These are phyloP conservation scores for Botia almorhae DNA, from an alignment of 2,797 vertebrate species.

Conservation along the genomic window DNA sequence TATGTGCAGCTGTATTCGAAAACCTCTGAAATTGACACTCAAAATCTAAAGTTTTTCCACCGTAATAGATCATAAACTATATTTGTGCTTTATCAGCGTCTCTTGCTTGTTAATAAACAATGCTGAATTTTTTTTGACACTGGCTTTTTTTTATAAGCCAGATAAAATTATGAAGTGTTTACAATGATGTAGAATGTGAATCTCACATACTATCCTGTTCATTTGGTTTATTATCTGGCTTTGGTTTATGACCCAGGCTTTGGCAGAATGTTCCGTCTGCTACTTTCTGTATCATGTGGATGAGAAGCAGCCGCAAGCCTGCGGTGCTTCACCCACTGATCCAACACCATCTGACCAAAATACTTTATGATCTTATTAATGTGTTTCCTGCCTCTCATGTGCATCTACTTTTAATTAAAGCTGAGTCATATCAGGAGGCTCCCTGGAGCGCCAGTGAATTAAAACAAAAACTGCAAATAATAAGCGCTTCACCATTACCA, in stretches of 20 bases:
- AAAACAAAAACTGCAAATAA: slow-evolving; percentile 4
- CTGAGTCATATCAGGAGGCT: slow-evolving; percentile 20
- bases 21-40: slow-evolving; percentile 11
- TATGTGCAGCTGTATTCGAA: neutral
- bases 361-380: slow-evolving; percentile 26
- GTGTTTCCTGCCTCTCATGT: slow-evolving; percentile 33
- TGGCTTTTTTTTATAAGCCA: slow-evolving; percentile 50
- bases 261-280: slow-evolving; percentile 4
- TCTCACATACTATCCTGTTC: slow-evolving; percentile 47
- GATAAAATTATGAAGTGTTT: slow-evolving; percentile 45
- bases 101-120: slow-evolving; percentile 32
- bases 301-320: neutral
- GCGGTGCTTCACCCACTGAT: neutral
- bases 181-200: slow-evolving; percentile 33
- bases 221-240: slow-evolving; percentile 44
- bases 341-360: neutral
- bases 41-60: neutral
- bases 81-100: neutral
- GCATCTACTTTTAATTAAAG: slow-evolving; percentile 47
- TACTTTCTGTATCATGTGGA: slow-evolving; percentile 5
- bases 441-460: slow-evolving; percentile 15
- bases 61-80: neutral
- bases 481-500: neutral
- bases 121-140: slow-evolving; percentile 29
- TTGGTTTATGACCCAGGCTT: slow-evolving; percentile 8